Base-by-base conservation (phyloP, 2,113 vertebrate species). In the Octodon degus region DNA sequence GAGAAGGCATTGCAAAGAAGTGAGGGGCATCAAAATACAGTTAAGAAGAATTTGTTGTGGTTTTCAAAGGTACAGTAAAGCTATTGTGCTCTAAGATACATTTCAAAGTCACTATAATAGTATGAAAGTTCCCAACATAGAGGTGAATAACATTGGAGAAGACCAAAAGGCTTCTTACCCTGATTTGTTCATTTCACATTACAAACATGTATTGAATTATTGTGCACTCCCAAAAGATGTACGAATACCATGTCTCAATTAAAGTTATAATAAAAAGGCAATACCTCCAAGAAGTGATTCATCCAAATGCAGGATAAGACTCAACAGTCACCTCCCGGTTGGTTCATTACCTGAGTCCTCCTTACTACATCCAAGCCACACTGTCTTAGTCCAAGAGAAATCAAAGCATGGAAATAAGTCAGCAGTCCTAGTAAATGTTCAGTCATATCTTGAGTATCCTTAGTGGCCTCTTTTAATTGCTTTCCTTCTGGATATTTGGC, bases 401-500 rank as follows among this genome's bases (percentile, higher is more conserved):
- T 86, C 34, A 81, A 72, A 90, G 67, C 92, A 83, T 86, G 72
- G 89, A 94, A 97, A 94, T 92, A 86, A 90, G 74, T 89, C 83
- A 93, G 76, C 47, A 86, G 24, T 72, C 90, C 77, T n/a, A 95
- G 32, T 90, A 86, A 92, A 53, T 2, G 7, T 82, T 53, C 72
- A 83, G 70, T 79, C 37, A 67, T 20, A 88, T 74, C 62, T 83
- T 63, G 96, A 90, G 80, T 95, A 90, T 72, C 70, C 86, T 94
- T 92, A 68, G 55, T 47, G 91, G 83, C 55, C 86, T 37, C 82
- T 96, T 90, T 79, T 94, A 94, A 95, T 82, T 90, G 60, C 47
- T 89, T 82, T 37, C 94, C 72, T 96, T 91, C 93, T 86, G 74
- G 87, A 86, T 89, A 74, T 92, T 95, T 94, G 86, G 93, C 63